A percentile compares a stretch with the other conserved stretches of the same genome.
Conservation (phyloP, 2,888 invertebrate genomes). For the Sinotaia quadrata region DNA sequence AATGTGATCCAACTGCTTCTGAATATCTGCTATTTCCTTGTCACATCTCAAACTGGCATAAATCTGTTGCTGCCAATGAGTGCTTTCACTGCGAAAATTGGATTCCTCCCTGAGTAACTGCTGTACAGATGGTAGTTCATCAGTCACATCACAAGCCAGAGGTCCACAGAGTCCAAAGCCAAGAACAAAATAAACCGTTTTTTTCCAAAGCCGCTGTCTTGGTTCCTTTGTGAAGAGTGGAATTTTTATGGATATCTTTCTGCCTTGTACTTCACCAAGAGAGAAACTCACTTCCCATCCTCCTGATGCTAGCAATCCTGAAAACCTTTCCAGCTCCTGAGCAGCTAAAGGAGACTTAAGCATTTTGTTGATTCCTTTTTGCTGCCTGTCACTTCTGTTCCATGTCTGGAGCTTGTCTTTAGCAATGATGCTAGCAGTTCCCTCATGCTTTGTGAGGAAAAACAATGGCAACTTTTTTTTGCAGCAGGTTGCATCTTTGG, state of each 20-base stretch:
- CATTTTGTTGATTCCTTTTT: not conserved
- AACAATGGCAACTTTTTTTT: constrained; percentile 13
- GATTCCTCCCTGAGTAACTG: no score
- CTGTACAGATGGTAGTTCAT: not conserved
- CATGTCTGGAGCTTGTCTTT: not conserved
- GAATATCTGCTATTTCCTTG: no score
- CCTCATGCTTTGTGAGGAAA: constrained; percentile 12
- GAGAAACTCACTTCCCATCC: not conserved
- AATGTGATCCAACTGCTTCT: no score
- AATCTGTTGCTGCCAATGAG: no score
- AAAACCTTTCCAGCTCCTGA: not conserved
- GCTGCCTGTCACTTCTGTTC: not conserved
- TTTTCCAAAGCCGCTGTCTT: not conserved
- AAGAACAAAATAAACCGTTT: constrained; percentile 4
- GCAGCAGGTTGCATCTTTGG: not conserved
- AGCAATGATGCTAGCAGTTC: not conserved
- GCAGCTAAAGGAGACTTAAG: not conserved
- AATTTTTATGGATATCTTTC: not conserved
- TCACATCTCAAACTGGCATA: no score
- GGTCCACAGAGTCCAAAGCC: constrained; percentile 15
- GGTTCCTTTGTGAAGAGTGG: constrained; percentile 10
- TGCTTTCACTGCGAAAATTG: no score
- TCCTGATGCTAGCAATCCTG: not conserved
- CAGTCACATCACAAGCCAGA: constrained; percentile 10
- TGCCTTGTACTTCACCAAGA: not conserved